Evolutionary conservation across 2,797 vertebrate genomes (phyloP).

Genomic region (Enteromius anoplus): DNA sequence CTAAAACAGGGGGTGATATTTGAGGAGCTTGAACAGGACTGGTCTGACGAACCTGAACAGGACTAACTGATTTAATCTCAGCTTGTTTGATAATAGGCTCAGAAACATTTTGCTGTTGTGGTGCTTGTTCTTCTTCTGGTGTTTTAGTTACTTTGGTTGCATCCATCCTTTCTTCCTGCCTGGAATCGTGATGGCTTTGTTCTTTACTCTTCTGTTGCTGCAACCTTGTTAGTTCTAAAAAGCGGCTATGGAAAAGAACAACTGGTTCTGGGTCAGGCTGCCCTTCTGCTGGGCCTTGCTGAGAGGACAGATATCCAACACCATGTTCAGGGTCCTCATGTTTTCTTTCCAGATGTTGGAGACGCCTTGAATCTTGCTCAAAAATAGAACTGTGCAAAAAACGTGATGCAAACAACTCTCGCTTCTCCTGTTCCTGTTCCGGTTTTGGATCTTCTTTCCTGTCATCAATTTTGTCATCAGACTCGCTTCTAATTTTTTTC

Average conservation of each 20-base stretch:
- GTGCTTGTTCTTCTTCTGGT: slow-evolving; percentile 75
- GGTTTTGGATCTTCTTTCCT: slow-evolving; percentile 96
- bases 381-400: slow-evolving; percentile 98
- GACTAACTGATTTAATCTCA: slow-evolving; percentile 80
- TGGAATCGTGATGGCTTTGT: slow-evolving; percentile 82
- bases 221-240: slow-evolving; percentile 86
- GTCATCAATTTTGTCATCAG: slow-evolving; percentile 94
- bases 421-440: slow-evolving; percentile 88
- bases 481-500: slow-evolving; percentile 94
- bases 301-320: slow-evolving; percentile 78
- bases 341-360: slow-evolving; percentile 93
- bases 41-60: slow-evolving; percentile 54
- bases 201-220: slow-evolving; percentile 94
- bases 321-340: slow-evolving; percentile 89
- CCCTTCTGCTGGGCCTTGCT: slow-evolving; percentile 81
- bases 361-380: slow-evolving; percentile 93
- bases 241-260: slow-evolving; percentile 94
- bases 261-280: slow-evolving; percentile 85
- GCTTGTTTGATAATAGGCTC: slow-evolving; percentile 69
- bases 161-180: slow-evolving; percentile 63
- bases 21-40: slow-evolving; percentile 61
- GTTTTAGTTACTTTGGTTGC: slow-evolving; percentile 74
- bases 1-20: slow-evolving; percentile 1
- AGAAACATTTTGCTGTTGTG: slow-evolving; percentile 67
- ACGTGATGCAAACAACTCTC: slow-evolving; percentile 94